Base-by-base conservation (phyloP, 2,797 vertebrate species). In the Gobionotothen gibberifrons region DNA sequence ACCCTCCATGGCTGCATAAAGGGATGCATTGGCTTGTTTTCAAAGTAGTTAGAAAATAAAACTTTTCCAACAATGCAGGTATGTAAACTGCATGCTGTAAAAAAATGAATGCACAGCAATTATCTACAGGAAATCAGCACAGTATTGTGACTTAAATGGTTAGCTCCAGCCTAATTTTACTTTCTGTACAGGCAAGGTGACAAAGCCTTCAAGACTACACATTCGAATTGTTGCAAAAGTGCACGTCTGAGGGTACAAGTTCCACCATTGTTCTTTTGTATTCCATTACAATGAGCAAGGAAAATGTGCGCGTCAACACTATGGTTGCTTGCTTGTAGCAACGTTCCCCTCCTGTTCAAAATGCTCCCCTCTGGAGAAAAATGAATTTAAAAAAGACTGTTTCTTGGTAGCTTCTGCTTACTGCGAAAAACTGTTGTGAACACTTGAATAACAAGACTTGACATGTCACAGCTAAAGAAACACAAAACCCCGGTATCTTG, bases 361-460 rank as follows among this genome's bases (percentile, higher is more conserved):
- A 87, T 75, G 76, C 71, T 66, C 67, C 82, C 71, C 82, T 86
- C 85, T 66, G 73, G 85, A 88, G 78, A 14, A 42, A 62, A 47
- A 69, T 3, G 46, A 43, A 72, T 26, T 26, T 74, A 63, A 69
- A 70, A 75, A 60, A 72, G 46, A 17, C 40, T 74, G 77, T 79
- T 78, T 87, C 88, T 80, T n/a, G 68, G 88, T 85, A 85, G 86
- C 86, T 89, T 91, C 84, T 88, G 90, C 92, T 92, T 90, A 90
- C 89, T 88, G 87, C 72, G 90, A 85, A 76, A 85, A 91, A 83
- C 74, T 76, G 83, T 83, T 88, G 78, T 68, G 85, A 90, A 79
- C 80, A 85, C 89, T 88, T 89, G 84, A 90, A 93, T 90, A 94
- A 93, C 92, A 90, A 91, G 82, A 74, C 88, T 86, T 89, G 90